A percentile compares a stretch with the other conserved stretches of the same genome.
phyloP scores from a whole-genome alignment of 2,113 vertebrate genomes.

The Anolis sagrei region DNA sequence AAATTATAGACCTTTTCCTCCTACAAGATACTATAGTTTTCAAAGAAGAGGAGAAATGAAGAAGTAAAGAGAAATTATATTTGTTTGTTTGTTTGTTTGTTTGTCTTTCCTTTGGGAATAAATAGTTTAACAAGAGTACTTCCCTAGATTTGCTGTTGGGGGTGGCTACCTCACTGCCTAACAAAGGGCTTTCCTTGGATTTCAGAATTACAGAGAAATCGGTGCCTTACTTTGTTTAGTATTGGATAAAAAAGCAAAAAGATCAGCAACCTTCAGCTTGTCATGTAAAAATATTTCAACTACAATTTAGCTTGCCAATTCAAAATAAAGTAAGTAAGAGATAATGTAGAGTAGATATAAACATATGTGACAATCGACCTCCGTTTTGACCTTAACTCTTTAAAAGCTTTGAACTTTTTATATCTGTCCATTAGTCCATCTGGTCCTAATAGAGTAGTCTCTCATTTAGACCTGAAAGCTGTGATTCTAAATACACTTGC shows the following conservation, averaged over 20 bases:
- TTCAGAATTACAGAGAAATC: slow-evolving; percentile 21
- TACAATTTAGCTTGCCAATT: background rate
- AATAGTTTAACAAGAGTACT: background rate
- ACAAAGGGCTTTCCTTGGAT: background rate
- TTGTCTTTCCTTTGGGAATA: too few relatives aligned
- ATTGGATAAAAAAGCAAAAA: background rate
- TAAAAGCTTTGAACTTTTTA: background rate
- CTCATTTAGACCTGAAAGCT: slow-evolving; percentile 7
- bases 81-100: too few relatives aligned
- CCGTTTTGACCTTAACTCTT: background rate
- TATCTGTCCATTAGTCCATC: background rate
- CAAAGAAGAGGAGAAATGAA: too few relatives aligned
- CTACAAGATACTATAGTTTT: too few relatives aligned
- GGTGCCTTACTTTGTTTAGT: background rate
- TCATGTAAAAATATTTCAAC: slow-evolving; percentile 4
- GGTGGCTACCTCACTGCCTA: background rate
- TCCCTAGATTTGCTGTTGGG: background rate
- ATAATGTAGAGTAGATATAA: background rate
- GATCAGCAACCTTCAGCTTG: background rate
- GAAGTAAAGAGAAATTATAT: too few relatives aligned
- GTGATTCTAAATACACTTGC: background rate
- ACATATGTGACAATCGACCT: background rate
- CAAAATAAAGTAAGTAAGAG: background rate
- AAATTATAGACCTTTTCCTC: too few relatives aligned
- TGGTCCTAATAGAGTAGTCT: background rate